Evolutionary conservation across 1,140 invertebrate genomes (phyloP), one percentile per base, ranked within the genome.

Genomic region (Kradibia gibbosae): DNA sequence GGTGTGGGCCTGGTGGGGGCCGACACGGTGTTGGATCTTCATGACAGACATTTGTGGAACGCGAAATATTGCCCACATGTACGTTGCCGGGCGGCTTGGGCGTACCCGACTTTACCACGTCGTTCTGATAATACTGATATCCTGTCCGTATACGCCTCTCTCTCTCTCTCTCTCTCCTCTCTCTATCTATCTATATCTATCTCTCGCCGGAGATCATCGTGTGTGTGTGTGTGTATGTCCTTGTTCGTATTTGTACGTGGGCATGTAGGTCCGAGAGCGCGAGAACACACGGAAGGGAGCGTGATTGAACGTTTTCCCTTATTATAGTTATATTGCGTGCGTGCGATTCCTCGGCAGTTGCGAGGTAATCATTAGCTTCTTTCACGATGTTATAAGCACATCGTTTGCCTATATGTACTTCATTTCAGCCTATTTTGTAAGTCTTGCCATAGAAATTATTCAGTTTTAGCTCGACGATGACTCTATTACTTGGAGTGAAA

Each of bases 311-410:
- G 8, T 67, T 67, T 67, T 67, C n/a, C 34, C 34, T 67, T 67
- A 60, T 60, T 60, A 67, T 39, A 36, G 34, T 36, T 28, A 11
- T 39, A 39, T 67, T n/a, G 34, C 62, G 62, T 67, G 62, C 62
- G 34, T 20, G 3, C 17, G 62, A 67, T 67, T 39, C 28, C 34
- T 39, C 39, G 11, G 36, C 39, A 34, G 17, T 39, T n/a, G 17
- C 36, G 62, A 67, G 62, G 34, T 67, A 67, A 67, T 39, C 36
- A 67, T 67, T 39, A 39, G 34, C 62, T 15, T 39, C 62, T 39
- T 22, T 67, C 28, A 39, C 20, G 17, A 39, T 67, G 34, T 67
- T 86, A 85, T 85, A 84, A 78, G 80, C 84, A 84, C 83, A 71
- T 83, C 82, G 72, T 62, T 85, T 70, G 45, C 84, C 73, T 80